Evolutionary conservation across 2,888 invertebrate species (phyloP).

Genomic region (Strigamia maritima): DNA sequence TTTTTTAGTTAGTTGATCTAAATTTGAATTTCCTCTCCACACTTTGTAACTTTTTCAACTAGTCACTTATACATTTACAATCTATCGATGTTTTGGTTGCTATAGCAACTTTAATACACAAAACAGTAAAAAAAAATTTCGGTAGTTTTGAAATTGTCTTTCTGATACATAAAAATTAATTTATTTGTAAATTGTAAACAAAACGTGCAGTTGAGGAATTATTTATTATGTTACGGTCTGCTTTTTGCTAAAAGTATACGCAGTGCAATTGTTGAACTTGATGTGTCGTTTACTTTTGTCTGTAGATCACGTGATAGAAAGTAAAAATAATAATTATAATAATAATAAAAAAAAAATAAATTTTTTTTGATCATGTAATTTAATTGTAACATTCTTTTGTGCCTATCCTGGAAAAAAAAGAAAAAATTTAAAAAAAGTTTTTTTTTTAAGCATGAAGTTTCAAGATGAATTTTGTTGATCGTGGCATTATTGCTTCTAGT

Average conservation of each 20-base stretch:
- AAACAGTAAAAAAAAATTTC: background rate
- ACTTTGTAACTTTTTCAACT: constrained; percentile 9
- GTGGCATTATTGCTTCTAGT: too few species aligned
- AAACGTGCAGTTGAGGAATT: background rate
- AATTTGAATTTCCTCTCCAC: background rate
- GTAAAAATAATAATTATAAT: background rate
- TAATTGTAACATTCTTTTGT: too few species aligned
- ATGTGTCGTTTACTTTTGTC: background rate
- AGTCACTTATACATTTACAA: background rate
- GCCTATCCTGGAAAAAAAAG: too few species aligned
- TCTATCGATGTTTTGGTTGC: background rate
- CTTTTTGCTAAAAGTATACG: constrained; percentile 19
- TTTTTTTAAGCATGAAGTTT: too few species aligned
- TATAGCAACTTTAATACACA: background rate
- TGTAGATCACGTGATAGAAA: background rate
- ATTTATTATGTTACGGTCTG: background rate
- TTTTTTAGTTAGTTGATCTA: background rate
- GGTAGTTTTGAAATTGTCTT: background rate
- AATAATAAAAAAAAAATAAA: too few species aligned
- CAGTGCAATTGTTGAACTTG: background rate
- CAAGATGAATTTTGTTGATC: too few species aligned
- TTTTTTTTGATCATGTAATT: background rate
- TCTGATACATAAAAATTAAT: background rate
- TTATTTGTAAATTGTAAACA: background rate
- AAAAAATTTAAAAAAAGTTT: too few species aligned